A percentile compares a stretch with the other conserved stretches of the same genome.
These are phyloP conservation scores for Cygnus olor DNA, from an alignment of 2,797 vertebrate species.

Conservation along the genomic window DNA sequence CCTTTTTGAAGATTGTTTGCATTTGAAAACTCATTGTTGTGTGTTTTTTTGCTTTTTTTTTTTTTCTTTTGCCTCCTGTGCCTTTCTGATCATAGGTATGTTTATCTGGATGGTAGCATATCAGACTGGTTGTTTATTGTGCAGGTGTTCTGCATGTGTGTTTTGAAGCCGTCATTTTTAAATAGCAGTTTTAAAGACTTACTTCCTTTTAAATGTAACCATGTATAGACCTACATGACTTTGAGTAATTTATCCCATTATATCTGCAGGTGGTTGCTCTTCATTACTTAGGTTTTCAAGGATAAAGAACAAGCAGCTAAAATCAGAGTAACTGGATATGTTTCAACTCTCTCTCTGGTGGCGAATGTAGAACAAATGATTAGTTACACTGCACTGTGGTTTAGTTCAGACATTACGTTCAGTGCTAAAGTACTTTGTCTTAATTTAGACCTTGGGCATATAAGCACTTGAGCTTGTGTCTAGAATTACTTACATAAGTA, in stretches of 20 bases:
- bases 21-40: not conserved
- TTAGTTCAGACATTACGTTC: slow-evolving; percentile 10
- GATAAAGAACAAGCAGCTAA: not conserved
- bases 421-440: slow-evolving; percentile 14
- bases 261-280: not conserved
- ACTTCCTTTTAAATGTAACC: not conserved
- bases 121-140: not conserved
- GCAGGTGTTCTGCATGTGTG: not conserved
- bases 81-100: not conserved
- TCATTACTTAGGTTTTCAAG: not conserved
- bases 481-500: not conserved
- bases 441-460: slow-evolving; percentile 15
- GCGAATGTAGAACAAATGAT: not conserved
- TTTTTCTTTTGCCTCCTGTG: not conserved
- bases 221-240: not conserved
- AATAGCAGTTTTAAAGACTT: not conserved
- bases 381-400: not conserved
- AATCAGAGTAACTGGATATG: not conserved
- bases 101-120: not conserved
- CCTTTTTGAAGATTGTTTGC: not conserved
- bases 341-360: not conserved
- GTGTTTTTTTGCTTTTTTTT: not conserved
- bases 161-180: not conserved
- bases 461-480: not conserved
- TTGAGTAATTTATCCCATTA: not conserved